phyloP scores from a whole-genome alignment of 2,113 vertebrate species.

The Pachyramphus minor region DNA sequence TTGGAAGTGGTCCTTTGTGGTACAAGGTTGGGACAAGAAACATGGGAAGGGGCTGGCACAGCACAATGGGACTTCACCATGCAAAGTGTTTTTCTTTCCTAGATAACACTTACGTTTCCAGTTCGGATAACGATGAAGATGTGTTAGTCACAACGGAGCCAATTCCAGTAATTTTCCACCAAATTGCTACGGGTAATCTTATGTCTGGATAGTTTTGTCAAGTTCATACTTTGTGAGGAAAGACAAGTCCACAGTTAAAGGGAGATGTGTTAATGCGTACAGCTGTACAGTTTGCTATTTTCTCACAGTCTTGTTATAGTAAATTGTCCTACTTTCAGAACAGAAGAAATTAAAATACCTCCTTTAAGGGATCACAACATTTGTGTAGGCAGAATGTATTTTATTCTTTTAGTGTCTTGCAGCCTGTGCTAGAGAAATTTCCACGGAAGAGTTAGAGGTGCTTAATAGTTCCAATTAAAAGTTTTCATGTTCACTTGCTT shows the following conservation, averaged over 20 bases:
- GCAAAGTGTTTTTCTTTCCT: neutral
- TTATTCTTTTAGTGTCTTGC: neutral
- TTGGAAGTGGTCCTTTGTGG: neutral
- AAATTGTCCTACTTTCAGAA: neutral
- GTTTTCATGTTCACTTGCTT: neutral
- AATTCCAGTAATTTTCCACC: slow-evolving; percentile 87
- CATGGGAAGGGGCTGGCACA: neutral
- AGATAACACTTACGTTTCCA: slow-evolving; percentile 91
- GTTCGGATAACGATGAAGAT: slow-evolving; percentile 88
- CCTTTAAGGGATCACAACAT: neutral
- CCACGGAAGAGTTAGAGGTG: neutral
- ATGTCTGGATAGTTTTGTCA: neutral
- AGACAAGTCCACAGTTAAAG: neutral
- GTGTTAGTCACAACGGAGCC: slow-evolving; percentile 88
- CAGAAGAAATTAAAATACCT: neutral
- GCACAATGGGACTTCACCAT: neutral
- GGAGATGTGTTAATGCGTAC: neutral
- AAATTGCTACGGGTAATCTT: slow-evolving; percentile 85
- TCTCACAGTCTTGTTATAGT: neutral
- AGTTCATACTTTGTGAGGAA: neutral
- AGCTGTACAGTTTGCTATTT: neutral
- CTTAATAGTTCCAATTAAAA: neutral
- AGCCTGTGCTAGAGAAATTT: neutral
- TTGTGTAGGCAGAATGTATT: neutral
- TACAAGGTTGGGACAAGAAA: neutral